Conservation (phyloP, 2,797 vertebrate species). For the Diplodus puntazzo region DNA sequence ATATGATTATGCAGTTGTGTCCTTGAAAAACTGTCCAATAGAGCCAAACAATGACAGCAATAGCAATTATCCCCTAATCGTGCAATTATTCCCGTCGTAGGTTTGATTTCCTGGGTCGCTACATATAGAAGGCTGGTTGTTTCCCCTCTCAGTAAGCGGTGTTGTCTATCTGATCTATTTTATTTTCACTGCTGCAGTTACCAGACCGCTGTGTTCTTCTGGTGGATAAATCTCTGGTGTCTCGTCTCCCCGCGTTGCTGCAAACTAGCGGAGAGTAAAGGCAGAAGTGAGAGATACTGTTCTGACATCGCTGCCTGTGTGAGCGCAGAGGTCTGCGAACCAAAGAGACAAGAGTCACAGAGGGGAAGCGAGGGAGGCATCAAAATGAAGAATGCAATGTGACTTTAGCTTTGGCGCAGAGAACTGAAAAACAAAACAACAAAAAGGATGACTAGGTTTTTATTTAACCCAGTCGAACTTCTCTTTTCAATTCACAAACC, state of each 20-base stretch:
- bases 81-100: background rate
- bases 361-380: constrained; percentile 36
- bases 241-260: constrained; percentile 36
- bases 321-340: constrained; percentile 55
- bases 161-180: constrained; percentile 62
- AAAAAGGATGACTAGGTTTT: constrained; percentile 9
- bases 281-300: constrained; percentile 47
- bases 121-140: constrained; percentile 15
- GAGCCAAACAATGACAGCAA: background rate
- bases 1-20: background rate
- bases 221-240: constrained; percentile 36
- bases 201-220: constrained; percentile 45
- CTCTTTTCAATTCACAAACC: background rate
- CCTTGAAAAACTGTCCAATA: background rate
- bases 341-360: constrained; percentile 47
- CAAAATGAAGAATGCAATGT: constrained; percentile 47
- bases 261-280: constrained; percentile 49
- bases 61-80: background rate
- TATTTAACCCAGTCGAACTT: background rate
- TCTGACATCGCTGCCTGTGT: constrained; percentile 55
- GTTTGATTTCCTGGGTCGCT: constrained; percentile 1
- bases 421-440: constrained; percentile 26
- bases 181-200: constrained; percentile 32
- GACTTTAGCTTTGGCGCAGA: constrained; percentile 29
- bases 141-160: constrained; percentile 32